phyloP scores from a whole-genome alignment of 64 coral and sea anemone species.

The Actinia equina region DNA sequence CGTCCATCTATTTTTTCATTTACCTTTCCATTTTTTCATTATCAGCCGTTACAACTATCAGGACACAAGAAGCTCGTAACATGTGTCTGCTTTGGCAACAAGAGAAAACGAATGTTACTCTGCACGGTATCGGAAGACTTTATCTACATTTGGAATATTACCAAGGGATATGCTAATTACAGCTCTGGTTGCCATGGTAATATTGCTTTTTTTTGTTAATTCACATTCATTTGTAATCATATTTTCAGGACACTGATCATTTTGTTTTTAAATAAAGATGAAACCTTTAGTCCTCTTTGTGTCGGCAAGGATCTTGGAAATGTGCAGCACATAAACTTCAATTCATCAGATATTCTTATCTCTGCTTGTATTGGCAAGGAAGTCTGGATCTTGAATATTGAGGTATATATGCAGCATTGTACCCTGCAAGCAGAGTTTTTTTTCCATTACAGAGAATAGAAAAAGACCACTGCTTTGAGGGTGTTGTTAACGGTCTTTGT shows the following conservation, averaged over 20 bases:
- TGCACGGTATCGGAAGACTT: constrained; percentile 85
- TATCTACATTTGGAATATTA: constrained; percentile 84
- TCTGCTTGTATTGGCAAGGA: constrained; percentile 79
- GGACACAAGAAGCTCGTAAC: constrained; percentile 66
- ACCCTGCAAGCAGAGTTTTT: too few species aligned
- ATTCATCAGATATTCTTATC: constrained; percentile 61
- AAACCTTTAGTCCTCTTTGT: not conserved
- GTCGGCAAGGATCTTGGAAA: constrained; percentile 82
- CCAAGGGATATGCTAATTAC: constrained; percentile 42
- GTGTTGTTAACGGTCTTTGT: too few species aligned
- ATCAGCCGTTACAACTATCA: constrained; percentile 62
- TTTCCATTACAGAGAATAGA: not conserved
- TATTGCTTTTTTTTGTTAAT: not conserved
- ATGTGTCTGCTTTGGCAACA: constrained; percentile 80
- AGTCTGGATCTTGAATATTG: constrained; percentile 84
- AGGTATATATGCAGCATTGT: constrained; percentile 62
- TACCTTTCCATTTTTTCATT: not conserved
- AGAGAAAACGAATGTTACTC: constrained; percentile 41
- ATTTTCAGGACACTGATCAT: not conserved
- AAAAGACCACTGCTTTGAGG: too few species aligned
- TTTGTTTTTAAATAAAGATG: not conserved
- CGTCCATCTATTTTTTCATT: not conserved
- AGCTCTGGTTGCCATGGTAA: constrained; percentile 21
- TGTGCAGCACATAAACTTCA: constrained; percentile 87
- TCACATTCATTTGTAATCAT: too few species aligned